Percentiles rank a stretch among this genome's conserved stretches.
Conservation (phyloP, 2,888 invertebrate genomes). For the Folsomia manolachei region DNA sequence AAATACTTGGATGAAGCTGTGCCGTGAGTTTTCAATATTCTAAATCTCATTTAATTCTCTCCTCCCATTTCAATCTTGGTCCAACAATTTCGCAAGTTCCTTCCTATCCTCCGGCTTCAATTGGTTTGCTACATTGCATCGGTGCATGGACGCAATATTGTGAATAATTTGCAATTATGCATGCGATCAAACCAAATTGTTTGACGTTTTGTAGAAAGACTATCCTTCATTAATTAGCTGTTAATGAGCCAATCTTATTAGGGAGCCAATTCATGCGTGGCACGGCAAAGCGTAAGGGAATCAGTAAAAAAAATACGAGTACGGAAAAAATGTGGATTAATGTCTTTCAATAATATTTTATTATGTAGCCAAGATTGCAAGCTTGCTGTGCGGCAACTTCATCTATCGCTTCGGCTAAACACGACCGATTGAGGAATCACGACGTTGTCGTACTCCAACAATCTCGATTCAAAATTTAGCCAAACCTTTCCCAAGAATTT, state of each 20-base stretch:
- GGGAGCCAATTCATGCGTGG: neutral
- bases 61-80: neutral
- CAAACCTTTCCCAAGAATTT: neutral
- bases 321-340: neutral
- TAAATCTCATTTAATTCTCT: neutral
- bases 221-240: neutral
- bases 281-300: neutral
- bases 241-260: constrained; percentile 1
- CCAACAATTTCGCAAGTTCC: neutral
- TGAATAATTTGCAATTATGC: constrained; percentile 7
- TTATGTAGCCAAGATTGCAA: too few relatives aligned
- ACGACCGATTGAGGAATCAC: neutral
- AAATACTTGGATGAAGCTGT: neutral
- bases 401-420: neutral
- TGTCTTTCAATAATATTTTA: too few relatives aligned
- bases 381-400: neutral
- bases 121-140: neutral
- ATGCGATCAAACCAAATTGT: neutral
- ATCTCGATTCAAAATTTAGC: neutral
- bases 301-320: neutral
- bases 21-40: constrained; percentile 3
- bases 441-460: neutral
- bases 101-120: neutral
- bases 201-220: neutral
- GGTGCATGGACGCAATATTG: neutral